Evolutionary conservation across 2,113 vertebrate species (phyloP), one percentile per base, ranked within the genome.

Genomic region (Rhodinocichla rosea): DNA sequence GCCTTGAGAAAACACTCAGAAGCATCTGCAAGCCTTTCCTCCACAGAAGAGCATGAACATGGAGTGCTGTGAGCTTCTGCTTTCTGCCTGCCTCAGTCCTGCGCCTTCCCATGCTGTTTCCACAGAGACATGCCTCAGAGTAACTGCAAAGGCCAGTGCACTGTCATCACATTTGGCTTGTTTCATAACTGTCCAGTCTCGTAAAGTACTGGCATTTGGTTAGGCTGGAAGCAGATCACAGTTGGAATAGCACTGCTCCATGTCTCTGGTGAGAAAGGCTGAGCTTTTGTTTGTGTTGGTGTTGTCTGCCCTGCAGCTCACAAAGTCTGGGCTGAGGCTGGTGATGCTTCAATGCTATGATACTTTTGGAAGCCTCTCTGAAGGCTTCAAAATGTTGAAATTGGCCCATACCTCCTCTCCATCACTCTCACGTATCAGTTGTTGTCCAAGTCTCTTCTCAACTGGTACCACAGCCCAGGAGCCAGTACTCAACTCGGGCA

Each of bases 211-310:
- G 76, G 82, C 83, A 75, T 87, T 93, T 78, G 86, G 60, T 78
- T 81, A 56, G 52, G 44, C 14, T 88, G 83, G 76, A 93, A 92
- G 76, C 33, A 39, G 53, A 73, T 57, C 84, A 74, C 70, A 83
- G 82, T 22, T 94, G 79, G 67, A 81, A 70, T 22, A 83, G 83
- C n/a, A 26, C 32, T 50, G 44, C 13, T 83, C 80, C 42, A 14
- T 86, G 50, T 50, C 73, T 86, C 69, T 83, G 76, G 50, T 92
- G 76, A 63, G 63, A 90, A 89, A 89, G 47, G 39, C 80, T 93
- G 91, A 89, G 64, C 50, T 92, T 71, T 83, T 94, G 78, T 95
- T 96, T 77, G 5, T 70, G 64, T 70, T 78, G 76, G 28, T 90
- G 80, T 11, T 93, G 79, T 80, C 86, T 78, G 68, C 91, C 55